phyloP scores from a whole-genome alignment of 1,140 invertebrate genomes.

The Acromyrmex echinatior region DNA sequence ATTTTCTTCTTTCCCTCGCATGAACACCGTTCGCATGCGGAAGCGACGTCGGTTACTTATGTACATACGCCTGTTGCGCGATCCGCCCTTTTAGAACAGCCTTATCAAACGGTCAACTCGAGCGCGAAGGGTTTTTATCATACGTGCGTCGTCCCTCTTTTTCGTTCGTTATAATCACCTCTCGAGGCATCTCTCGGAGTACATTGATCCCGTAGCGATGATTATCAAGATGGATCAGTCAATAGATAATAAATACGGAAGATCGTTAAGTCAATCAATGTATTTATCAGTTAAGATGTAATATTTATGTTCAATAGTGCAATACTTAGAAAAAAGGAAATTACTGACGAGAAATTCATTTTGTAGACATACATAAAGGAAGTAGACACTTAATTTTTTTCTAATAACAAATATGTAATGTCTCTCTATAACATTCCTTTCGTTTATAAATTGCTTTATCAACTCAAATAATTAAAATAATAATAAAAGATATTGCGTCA shows the following conservation, averaged over 20 bases:
- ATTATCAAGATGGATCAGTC: slow-evolving; percentile 10
- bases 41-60: slow-evolving; percentile 39
- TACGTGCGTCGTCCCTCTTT: slow-evolving; percentile 20
- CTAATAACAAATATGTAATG: too few species aligned
- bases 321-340: background rate
- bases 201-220: slow-evolving; percentile 37
- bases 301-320: background rate
- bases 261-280: slow-evolving; percentile 3
- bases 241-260: slow-evolving; percentile 36
- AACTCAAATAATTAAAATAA: background rate
- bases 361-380: background rate
- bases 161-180: slow-evolving; percentile 38
- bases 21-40: slow-evolving; percentile 46
- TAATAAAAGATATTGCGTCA: background rate
- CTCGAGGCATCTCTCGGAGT: slow-evolving; percentile 25
- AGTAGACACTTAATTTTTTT: background rate
- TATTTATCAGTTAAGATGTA: slow-evolving; percentile 17
- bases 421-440: background rate
- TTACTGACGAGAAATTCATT: slow-evolving; percentile 15
- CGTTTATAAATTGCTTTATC: background rate
- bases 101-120: slow-evolving; percentile 54
- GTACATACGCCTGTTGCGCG: slow-evolving; percentile 30
- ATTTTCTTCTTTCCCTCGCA: slow-evolving; percentile 57
- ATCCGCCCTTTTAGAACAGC: slow-evolving; percentile 44
- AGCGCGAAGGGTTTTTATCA: slow-evolving; percentile 57